Percentiles rank a stretch among this genome's conserved stretches.
These are phyloP conservation scores for Meiosimyza platycephala DNA, from an alignment of 2,888 invertebrate genomes.

Conservation along the genomic window DNA sequence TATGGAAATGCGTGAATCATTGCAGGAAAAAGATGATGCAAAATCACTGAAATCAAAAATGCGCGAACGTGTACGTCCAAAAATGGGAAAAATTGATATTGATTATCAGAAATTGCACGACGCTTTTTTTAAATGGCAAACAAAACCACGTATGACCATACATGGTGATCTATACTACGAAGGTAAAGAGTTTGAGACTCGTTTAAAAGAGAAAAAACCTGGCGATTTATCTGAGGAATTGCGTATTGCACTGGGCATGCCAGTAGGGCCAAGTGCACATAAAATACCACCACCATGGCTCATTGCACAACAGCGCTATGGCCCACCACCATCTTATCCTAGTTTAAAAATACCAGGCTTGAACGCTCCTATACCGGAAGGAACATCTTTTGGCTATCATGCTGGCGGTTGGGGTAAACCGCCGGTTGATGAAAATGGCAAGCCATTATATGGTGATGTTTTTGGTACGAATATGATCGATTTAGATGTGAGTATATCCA, in stretches of 20 bases:
- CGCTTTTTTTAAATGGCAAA: constrained; percentile 99
- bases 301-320: constrained; percentile 79
- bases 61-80: constrained; percentile 95
- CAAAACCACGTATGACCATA: constrained; percentile 98
- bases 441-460: constrained; percentile 98
- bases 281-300: constrained; percentile 94
- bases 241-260: constrained; percentile 97
- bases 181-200: constrained; percentile 98
- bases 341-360: constrained; percentile 97
- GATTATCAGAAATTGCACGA: constrained; percentile 99
- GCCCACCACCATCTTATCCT: constrained; percentile 98
- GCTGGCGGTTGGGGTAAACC: constrained; percentile 99
- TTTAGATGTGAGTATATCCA: constrained; percentile 72
- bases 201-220: constrained; percentile 97
- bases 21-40: constrained; percentile 97
- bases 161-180: constrained; percentile 99
- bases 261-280: constrained; percentile 92
- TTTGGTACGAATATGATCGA: constrained; percentile 87
- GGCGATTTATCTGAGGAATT: constrained; percentile 97
- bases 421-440: constrained; percentile 97
- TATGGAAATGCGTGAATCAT: constrained; percentile 98
- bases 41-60: constrained; percentile 96
- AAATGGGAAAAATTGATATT: constrained; percentile 99
- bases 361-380: constrained; percentile 98
- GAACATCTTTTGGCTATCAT: constrained; percentile 98